These are phyloP conservation scores for Ctenoplectra terminalis DNA, from an alignment of 1,140 invertebrate species.

Conservation along the genomic window DNA sequence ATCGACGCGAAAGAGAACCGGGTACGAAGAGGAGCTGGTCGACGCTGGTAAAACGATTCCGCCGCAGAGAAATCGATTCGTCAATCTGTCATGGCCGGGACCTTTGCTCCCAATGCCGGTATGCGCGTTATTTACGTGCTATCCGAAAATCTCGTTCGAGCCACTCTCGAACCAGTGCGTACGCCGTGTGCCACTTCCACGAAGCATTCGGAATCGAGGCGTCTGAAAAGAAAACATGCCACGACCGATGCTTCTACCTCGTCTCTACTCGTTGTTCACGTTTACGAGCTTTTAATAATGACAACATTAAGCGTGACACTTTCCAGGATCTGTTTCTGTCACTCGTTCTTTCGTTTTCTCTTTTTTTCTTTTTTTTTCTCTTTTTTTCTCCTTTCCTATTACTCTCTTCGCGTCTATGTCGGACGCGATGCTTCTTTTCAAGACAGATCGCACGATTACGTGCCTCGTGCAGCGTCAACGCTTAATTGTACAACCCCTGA, in stretches of 20 bases:
- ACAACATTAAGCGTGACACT: background rate
- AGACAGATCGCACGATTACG: constrained; percentile 19
- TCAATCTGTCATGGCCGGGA: constrained; percentile 61
- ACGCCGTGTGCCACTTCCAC: background rate
- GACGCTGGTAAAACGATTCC: constrained; percentile 32
- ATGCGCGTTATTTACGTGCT: constrained; percentile 45
- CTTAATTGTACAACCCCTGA: constrained; percentile 66
- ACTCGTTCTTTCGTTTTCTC: background rate
- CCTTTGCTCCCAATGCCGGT: constrained; percentile 50
- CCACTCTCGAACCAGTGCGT: too few relatives aligned
- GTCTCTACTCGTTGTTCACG: background rate
- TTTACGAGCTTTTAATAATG: constrained; percentile 18
- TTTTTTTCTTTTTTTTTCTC: background rate
- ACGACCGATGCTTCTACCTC: background rate
- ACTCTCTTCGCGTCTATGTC: background rate
- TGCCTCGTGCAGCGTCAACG: constrained; percentile 38
- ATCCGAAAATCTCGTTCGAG: constrained; percentile 39
- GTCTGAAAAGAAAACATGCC: background rate
- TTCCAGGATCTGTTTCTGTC: too few relatives aligned
- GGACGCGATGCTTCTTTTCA: background rate
- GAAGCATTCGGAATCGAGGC: background rate
- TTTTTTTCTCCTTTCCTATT: background rate
- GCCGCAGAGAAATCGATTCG: constrained; percentile 64
- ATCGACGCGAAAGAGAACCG: background rate
- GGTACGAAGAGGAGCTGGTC: background rate